Percentiles rank a stretch among this genome's conserved stretches.
These are phyloP conservation scores for Taxidea taxus DNA, from an alignment of 2,113 vertebrate genomes.

Conservation along the genomic window DNA sequence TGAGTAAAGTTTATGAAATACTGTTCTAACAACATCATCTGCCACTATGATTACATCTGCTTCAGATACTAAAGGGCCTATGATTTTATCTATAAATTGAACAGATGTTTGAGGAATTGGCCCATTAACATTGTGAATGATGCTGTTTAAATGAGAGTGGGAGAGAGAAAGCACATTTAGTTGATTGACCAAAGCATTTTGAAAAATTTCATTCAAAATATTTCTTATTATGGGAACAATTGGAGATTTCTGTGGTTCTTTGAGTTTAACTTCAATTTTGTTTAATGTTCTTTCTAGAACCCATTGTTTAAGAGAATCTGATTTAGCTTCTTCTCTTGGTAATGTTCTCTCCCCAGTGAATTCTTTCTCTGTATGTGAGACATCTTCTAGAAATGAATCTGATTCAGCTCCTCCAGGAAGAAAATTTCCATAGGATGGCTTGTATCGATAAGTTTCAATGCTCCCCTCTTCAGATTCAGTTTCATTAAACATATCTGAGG, in stretches of 20 bases:
- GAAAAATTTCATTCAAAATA: constrained; percentile 75
- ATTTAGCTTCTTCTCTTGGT: background rate
- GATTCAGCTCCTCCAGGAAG: constrained; percentile 73
- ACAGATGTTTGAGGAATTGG: background rate
- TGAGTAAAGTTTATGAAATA: constrained; percentile 69
- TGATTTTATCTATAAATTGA: background rate
- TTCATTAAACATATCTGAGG: constrained; percentile 14
- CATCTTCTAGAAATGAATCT: constrained; percentile 54
- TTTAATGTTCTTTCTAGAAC: constrained; percentile 60
- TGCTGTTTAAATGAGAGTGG: background rate
- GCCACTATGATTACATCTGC: constrained; percentile 60
- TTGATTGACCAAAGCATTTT: constrained; percentile 48
- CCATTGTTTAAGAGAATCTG: background rate
- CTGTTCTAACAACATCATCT: constrained; percentile 57
- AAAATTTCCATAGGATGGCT: constrained; percentile 64
- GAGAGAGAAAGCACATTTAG: constrained; percentile 31
- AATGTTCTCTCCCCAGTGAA: background rate
- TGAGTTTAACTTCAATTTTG: constrained; percentile 70
- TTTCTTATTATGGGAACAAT: constrained; percentile 65
- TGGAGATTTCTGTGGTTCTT: constrained; percentile 68
- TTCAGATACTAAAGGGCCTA: constrained; percentile 62
- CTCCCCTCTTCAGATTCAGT: constrained; percentile 2
- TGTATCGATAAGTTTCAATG: constrained; percentile 35
- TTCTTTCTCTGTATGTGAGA: background rate
- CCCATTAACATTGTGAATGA: background rate